A percentile compares a stretch with the other conserved stretches of the same genome.
Conservation (phyloP, 2,888 invertebrate species). For the Tipula vernalis region DNA sequence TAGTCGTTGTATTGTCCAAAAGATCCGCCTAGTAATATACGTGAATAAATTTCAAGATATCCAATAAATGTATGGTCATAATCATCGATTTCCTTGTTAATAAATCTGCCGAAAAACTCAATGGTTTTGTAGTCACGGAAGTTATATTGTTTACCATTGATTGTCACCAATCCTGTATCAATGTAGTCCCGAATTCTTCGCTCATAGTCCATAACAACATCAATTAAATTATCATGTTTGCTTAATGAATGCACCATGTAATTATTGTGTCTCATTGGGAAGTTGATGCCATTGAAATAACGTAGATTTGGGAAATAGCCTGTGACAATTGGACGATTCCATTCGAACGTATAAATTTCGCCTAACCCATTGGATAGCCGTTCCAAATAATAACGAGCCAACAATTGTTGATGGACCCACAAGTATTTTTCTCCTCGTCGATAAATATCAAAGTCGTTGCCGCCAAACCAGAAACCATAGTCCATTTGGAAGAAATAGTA, state of each 20-base stretch:
- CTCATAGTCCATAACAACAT: constrained; percentile 24
- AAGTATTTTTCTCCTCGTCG: constrained; percentile 52
- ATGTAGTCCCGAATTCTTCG: constrained; percentile 38
- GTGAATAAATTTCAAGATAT: constrained; percentile 25
- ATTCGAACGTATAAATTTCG: constrained; percentile 47
- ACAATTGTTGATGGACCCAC: constrained; percentile 51
- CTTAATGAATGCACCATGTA: constrained; percentile 34
- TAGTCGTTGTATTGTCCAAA: constrained; percentile 21
- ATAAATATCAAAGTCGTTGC: constrained; percentile 38
- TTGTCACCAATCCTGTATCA: constrained; percentile 36
- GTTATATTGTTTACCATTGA: constrained; percentile 23
- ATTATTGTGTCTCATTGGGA: constrained; percentile 47
- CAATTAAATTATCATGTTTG: not conserved
- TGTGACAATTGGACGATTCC: constrained; percentile 39
- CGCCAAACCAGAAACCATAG: constrained; percentile 52
- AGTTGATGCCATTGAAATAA: constrained; percentile 51
- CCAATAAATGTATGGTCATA: constrained; percentile 26
- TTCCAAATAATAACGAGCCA: constrained; percentile 64
- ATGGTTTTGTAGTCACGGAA: constrained; percentile 35
- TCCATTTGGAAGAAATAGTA: constrained; percentile 49
- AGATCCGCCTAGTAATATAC: constrained; percentile 23
- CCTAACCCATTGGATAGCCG: constrained; percentile 56
- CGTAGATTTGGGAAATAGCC: constrained; percentile 52
- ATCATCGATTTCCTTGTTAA: constrained; percentile 40
- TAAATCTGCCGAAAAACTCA: constrained; percentile 42